phyloP scores from a whole-genome alignment of 2,113 vertebrate species.

The Colaptes auratus region DNA sequence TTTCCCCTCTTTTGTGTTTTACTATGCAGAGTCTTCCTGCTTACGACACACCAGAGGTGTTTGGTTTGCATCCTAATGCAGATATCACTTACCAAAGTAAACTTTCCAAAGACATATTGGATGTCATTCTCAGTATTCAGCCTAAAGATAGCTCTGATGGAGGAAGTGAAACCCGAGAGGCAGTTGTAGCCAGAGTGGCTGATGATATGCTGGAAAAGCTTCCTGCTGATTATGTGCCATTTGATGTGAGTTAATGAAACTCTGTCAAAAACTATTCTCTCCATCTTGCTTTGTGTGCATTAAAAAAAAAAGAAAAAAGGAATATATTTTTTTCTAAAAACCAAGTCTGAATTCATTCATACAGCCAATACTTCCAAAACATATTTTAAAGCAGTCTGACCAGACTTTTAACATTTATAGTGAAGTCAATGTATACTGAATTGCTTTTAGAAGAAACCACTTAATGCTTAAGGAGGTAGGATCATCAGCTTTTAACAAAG shows the following conservation, averaged over 20 bases:
- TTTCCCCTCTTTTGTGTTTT: neutral
- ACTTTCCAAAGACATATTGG: slow-evolving; percentile 89
- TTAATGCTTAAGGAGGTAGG: neutral
- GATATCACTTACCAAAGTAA: slow-evolving; percentile 97
- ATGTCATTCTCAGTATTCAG: slow-evolving; percentile 90
- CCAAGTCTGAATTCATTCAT: neutral
- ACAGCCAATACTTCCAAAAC: neutral
- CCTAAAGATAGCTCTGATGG: slow-evolving; percentile 92
- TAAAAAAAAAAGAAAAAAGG: neutral
- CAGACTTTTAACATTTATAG: neutral
- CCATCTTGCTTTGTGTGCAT: neutral
- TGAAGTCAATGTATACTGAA: neutral
- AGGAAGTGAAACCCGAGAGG: slow-evolving; percentile 87
- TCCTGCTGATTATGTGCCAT: slow-evolving; percentile 87
- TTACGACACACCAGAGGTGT: slow-evolving; percentile 92
- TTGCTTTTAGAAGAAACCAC: neutral
- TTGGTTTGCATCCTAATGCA: slow-evolving; percentile 93
- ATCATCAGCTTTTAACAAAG: neutral
- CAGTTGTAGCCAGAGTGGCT: slow-evolving; percentile 84
- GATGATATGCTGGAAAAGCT: slow-evolving; percentile 94
- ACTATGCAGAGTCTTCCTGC: slow-evolving; percentile 82
- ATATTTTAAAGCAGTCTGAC: neutral
- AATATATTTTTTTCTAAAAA: neutral
- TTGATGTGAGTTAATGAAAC: slow-evolving; percentile 81
- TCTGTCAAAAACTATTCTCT: neutral